Conservation (phyloP, 1,140 invertebrate genomes). For the Pygmarrhopalites habei region DNA sequence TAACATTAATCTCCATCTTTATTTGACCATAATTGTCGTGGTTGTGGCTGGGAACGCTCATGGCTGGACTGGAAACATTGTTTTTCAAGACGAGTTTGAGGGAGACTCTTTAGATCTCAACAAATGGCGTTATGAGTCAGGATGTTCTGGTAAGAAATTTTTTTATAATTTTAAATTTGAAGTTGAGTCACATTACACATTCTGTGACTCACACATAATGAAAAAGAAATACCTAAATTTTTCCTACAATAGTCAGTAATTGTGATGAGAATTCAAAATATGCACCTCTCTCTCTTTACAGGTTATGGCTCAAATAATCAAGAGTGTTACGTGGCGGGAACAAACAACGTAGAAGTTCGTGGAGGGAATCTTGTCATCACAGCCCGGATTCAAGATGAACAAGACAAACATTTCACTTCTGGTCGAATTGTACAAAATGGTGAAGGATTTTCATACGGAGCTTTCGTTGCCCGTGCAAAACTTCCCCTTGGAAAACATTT, state of each 20-base stretch:
- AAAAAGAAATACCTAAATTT: too few relatives aligned
- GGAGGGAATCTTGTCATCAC: constrained; percentile 23
- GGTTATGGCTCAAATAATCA: constrained; percentile 21
- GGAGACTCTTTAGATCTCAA: too few relatives aligned
- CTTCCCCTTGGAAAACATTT: constrained; percentile 17
- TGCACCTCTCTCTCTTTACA: constrained; percentile 3
- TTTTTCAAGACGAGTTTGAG: too few relatives aligned
- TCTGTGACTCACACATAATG: too few relatives aligned
- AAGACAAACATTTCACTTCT: constrained; percentile 33
- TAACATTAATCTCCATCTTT: too few relatives aligned
- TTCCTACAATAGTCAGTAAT: background rate
- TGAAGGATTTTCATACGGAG: constrained; percentile 17
- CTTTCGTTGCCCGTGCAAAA: constrained; percentile 21
- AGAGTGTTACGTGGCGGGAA: constrained; percentile 19
- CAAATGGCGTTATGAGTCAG: too few relatives aligned
- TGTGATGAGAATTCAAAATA: background rate
- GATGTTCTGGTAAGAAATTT: too few relatives aligned
- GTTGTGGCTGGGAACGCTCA: too few relatives aligned
- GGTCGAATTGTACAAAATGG: constrained; percentile 18
- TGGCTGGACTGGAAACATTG: too few relatives aligned
- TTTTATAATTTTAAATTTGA: too few relatives aligned
- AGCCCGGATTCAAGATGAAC: constrained; percentile 3
- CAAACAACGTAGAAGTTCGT: constrained; percentile 25
- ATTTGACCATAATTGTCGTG: too few relatives aligned
- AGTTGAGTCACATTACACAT: too few relatives aligned